Evolutionary conservation across 1,140 invertebrate genomes (phyloP).

Genomic region (Amyelois transitella): DNA sequence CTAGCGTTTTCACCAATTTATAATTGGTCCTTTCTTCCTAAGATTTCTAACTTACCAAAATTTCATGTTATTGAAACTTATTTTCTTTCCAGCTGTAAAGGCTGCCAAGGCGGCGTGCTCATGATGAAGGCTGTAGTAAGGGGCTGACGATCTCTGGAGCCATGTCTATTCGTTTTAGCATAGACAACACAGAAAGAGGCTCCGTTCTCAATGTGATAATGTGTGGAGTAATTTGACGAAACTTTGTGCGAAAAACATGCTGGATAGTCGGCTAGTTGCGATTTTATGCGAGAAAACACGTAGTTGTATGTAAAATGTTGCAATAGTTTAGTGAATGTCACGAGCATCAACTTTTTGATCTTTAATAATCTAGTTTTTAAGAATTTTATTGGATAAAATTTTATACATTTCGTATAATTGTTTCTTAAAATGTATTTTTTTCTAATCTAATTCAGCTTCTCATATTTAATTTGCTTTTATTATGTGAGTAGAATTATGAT

Average conservation of each 20-base stretch:
- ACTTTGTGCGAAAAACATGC: background rate
- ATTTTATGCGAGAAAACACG: background rate
- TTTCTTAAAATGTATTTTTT: background rate
- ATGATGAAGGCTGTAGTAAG: slow-evolving; percentile 68
- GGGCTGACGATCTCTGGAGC: slow-evolving; percentile 7
- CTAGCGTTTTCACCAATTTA: too few relatives aligned
- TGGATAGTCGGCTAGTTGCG: background rate
- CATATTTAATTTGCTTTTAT: background rate
- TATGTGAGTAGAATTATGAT: background rate
- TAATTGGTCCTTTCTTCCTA: too few relatives aligned
- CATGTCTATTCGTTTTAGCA: slow-evolving; percentile 58
- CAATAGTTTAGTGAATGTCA: background rate
- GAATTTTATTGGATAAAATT: background rate
- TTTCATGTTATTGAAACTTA: slow-evolving; percentile 8
- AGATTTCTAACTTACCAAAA: too few relatives aligned
- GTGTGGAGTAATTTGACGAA: background rate
- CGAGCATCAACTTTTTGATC: background rate
- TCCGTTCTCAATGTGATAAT: background rate
- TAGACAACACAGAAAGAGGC: slow-evolving; percentile 15
- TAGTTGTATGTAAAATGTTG: background rate
- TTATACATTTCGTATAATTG: background rate
- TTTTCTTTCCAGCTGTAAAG: slow-evolving; percentile 77
- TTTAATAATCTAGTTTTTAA: too few relatives aligned
- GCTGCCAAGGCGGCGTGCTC: slow-evolving; percentile 81
- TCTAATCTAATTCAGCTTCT: background rate